A percentile compares a stretch with the other conserved stretches of the same genome.
phyloP scores from a whole-genome alignment of 1,140 invertebrate genomes.

The Sinella curviseta region DNA sequence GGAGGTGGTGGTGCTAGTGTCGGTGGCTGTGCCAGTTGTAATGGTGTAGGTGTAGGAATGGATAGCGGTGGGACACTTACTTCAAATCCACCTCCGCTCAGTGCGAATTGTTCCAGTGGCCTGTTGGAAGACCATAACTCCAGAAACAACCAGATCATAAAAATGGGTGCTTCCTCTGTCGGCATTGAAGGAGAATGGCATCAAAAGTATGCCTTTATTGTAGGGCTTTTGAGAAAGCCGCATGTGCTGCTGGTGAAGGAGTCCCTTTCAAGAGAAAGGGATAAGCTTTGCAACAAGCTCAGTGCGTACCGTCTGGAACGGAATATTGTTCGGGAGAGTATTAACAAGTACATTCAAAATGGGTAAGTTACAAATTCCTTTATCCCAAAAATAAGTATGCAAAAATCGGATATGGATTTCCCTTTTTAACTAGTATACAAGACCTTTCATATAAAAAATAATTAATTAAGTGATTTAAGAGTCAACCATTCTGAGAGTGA shows the following conservation, averaged over 20 bases:
- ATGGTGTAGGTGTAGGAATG: not conserved
- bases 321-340: slow-evolving; percentile 35
- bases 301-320: slow-evolving; percentile 41
- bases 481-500: not conserved
- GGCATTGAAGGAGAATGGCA: slow-evolving; percentile 44
- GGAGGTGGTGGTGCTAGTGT: not conserved
- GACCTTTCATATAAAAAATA: too few species aligned
- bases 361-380: slow-evolving; percentile 25
- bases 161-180: not conserved
- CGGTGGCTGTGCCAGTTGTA: not conserved
- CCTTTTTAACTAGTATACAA: too few species aligned
- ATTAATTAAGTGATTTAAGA: too few species aligned
- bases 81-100: too few species aligned
- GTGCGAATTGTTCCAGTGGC: not conserved
- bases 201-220: slow-evolving; percentile 48
- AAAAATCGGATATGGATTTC: too few species aligned
- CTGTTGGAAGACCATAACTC: not conserved
- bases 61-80: too few species aligned
- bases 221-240: slow-evolving; percentile 43
- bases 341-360: slow-evolving; percentile 30
- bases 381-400: not conserved
- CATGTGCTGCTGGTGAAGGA: slow-evolving; percentile 44
- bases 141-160: not conserved
- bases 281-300: slow-evolving; percentile 42
- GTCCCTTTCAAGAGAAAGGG: slow-evolving; percentile 36